Base-by-base conservation (phyloP, 1,140 invertebrate species). In the Cylas formicarius region DNA sequence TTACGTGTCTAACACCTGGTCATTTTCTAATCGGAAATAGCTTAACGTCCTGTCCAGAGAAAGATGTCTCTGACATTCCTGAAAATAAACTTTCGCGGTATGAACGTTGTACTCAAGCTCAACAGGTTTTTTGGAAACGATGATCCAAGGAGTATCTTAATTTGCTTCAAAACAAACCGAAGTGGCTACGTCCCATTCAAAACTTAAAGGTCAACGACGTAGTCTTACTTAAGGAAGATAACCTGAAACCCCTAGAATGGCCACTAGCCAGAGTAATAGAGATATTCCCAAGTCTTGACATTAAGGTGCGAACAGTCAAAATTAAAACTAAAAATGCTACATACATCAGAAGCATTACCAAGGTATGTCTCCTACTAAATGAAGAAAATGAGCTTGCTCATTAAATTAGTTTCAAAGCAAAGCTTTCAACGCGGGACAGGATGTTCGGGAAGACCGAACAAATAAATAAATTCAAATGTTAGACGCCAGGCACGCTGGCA, bases 1-100 rank as follows among this genome's bases (percentile, higher is more conserved):
- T 52, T 4, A 5, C 14, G 1, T n/a, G 29, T 5, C 40, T 65
- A 0, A 63, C 63, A 8, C 63, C 66, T 11, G 63, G 48, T 14
- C 62, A 68, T 50, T 68, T 68, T 41, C 36, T 67, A 9, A 66
- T 65, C 38, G 66, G 64, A 7, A 18, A 33, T 28, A 50, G 54
- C 13, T 29, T 60, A 11, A 52, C 40, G 1, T 21, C 50, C 7
- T 11, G 55, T 9, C 48, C 52, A 21, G 53, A 56, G 23, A 34
- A 43, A 4, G 19, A 38, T 18, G n/a, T 39, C 3, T 37, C 13
- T 13, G 9, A 48, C 18, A 0, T 41, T 2, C 53, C 47, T 19
- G 58, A 60, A 29, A 53, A 10, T 45, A 48, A 7, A 14, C 34
- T 45, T 31, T 62, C 4, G 56, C 52, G 51, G 55, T 35, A 54